These are phyloP conservation scores for Tolypeutes matacus DNA, from an alignment of 2,797 vertebrate species.

Conservation along the genomic window DNA sequence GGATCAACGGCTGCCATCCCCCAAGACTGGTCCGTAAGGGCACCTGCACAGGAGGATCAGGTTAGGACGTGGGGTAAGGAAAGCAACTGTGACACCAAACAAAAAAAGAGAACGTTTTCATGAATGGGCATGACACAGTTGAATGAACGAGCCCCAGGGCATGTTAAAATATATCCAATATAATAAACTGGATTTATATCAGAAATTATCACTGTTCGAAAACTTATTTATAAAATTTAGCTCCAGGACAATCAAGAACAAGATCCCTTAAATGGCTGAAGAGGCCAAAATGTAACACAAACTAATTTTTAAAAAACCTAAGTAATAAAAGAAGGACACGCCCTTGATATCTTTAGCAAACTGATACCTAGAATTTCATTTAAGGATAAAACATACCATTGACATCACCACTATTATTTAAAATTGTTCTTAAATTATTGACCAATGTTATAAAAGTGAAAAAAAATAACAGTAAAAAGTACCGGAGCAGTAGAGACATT, in stretches of 20 bases:
- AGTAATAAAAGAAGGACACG: background rate
- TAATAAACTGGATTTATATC: background rate
- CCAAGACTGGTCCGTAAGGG: slow-evolving; percentile 69
- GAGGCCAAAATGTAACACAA: background rate
- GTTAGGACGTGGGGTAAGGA: background rate
- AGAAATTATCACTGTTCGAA: background rate
- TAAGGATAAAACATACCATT: slow-evolving; percentile 4
- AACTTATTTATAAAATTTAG: background rate
- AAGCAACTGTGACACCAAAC: background rate
- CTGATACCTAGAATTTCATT: background rate
- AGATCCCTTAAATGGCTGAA: background rate
- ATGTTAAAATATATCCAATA: background rate
- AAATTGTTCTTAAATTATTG: slow-evolving; percentile 24
- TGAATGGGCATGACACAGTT: background rate
- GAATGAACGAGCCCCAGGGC: background rate
- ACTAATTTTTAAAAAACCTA: background rate
- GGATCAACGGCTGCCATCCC: slow-evolving; percentile 61
- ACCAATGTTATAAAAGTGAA: background rate
- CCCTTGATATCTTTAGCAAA: background rate
- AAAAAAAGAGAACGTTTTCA: background rate
- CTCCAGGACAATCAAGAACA: background rate
- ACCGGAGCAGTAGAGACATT: background rate
- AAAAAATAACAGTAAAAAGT: background rate
- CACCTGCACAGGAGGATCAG: slow-evolving; percentile 63
- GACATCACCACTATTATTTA: background rate